Evolutionary conservation across 2,888 invertebrate species (phyloP).

Genomic region (Coecobrya sp.): DNA sequence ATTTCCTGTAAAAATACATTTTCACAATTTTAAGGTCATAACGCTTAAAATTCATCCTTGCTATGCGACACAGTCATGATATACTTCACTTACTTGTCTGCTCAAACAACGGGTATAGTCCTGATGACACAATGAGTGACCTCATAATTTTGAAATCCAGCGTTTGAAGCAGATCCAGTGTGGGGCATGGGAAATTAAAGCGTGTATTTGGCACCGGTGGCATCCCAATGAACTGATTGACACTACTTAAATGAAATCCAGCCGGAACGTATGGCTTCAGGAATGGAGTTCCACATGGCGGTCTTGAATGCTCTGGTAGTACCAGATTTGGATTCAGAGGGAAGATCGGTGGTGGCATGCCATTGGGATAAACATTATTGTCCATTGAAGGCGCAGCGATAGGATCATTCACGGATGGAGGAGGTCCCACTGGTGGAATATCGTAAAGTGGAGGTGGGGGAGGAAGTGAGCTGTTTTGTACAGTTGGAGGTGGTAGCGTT

Average conservation of each 20-base stretch:
- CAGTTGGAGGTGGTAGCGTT: conserved; percentile 33
- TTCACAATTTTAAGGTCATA: neutral
- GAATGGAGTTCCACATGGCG: conserved; percentile 57
- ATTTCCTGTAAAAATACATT: no score
- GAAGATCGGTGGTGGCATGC: neutral
- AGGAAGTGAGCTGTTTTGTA: conserved; percentile 22
- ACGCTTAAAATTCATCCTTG: neutral
- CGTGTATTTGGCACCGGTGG: conserved; percentile 35
- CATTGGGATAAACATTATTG: neutral
- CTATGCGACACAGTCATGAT: neutral
- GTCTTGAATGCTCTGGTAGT: conserved; percentile 43
- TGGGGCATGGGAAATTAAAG: conserved; percentile 80
- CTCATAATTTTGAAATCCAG: conserved; percentile 83
- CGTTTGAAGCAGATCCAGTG: conserved; percentile 81
- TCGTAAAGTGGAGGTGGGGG: conserved; percentile 17
- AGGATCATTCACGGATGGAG: neutral
- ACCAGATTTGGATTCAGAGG: neutral
- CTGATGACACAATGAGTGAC: conserved; percentile 80
- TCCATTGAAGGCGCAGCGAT: neutral
- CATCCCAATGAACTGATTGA: conserved; percentile 66
- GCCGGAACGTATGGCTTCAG: conserved; percentile 82
- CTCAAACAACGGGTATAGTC: conserved; percentile 80
- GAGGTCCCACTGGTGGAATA: neutral
- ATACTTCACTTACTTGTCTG: conserved; percentile 80
- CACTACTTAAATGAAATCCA: conserved; percentile 80